Evolutionary conservation across 2,888 invertebrate genomes (phyloP), one percentile per base, ranked within the genome.

Genomic region (Drosophila birchii): DNA sequence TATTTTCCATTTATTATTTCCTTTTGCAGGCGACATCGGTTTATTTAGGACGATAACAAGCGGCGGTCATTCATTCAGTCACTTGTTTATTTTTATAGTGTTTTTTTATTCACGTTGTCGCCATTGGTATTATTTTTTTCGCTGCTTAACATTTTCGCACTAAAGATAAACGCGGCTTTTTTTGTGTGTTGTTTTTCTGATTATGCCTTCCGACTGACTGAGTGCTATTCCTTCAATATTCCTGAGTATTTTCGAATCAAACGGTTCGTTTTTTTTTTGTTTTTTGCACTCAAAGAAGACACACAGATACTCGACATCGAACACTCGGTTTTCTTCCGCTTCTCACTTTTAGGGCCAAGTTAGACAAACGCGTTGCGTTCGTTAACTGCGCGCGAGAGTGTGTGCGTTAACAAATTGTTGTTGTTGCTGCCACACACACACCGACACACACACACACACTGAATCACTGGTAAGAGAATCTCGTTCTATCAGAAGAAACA

Each of bases 401-500:
- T 82, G 80, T 79, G 76, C 75, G 81, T 81, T 71, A 78, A 79
- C 78, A 81, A 84, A 81, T 79, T 77, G 62, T 59, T 32, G 32
- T 32, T 80, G 78, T 80, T 75, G 74, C 61, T 72, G 74, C 61
- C 72, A 57, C 72, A 57, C 49, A 57, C 49, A 66, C 61, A 34
- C 53, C 23, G 49, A 64, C 70, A 78, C 70, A 72, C 79, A 75
- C 68, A 66, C 75, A 71, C 79, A 79, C 68, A 66, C 72, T 68
- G 53, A 66, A 34, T 44, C 58, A 57, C 69, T 54, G 62, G 63
- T 62, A 44, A 44, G 43, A 59, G 69, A 59, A 47, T 68, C 51
- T 45, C 45, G 67, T 79, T 70, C 72, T 79, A 78, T 79, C 79
- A 79, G 78, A 76, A 84, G 81, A 80, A 62, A 86, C 86, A 84